Evolutionary conservation across 35 echinoderm and acorn worm species (phyloP), one percentile per base, ranked within the genome.

Genomic region (Apostichopus parvimensis): DNA sequence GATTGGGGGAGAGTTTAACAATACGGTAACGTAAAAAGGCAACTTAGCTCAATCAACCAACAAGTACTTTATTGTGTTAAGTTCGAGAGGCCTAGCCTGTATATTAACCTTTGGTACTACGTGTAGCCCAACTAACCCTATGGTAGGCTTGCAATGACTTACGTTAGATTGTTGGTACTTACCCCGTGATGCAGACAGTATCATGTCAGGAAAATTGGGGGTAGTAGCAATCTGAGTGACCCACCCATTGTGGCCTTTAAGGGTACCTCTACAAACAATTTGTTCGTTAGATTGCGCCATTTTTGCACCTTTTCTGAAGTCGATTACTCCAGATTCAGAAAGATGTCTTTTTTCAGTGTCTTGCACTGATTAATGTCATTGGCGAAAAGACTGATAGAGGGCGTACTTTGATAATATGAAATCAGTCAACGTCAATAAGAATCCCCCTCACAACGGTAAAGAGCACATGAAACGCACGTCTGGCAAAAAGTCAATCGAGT

Each of bases 201-300:
- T 93, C 91, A 94, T 94, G 58, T 98, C 91, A 56, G 97, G 97
- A 96, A 98, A 92, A 77, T 58, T 58, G 56, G 97, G 94, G 14
- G 97, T 94, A 45, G 97, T 98, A 12, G 97, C 97, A 78, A 98
- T 98, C 87, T 98, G 97, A 28, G 97, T 98, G 18, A 98, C 97
- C 94, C 93, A 95, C 77, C 92, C 97, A 91, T 91, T 94, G 64
- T 98, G 97, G 57, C 97, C 97, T 86, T 98, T 98, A 5, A 98
- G 93, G 94, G 97, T 98, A 77, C 97, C 97, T 91, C 92, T 87
- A 68, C 93, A 91, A 90, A 87, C 87, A 87, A 95, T 92, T 83
- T 93, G 94, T 75, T 95, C 94, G 62, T 87, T 78, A 55, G 83
- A 13, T 93, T 84, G 80, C 54, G 92, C 83, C 92, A 93, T 93